Base-by-base conservation (phyloP, 1,140 invertebrate species). In the Neodiprion pinetum region DNA sequence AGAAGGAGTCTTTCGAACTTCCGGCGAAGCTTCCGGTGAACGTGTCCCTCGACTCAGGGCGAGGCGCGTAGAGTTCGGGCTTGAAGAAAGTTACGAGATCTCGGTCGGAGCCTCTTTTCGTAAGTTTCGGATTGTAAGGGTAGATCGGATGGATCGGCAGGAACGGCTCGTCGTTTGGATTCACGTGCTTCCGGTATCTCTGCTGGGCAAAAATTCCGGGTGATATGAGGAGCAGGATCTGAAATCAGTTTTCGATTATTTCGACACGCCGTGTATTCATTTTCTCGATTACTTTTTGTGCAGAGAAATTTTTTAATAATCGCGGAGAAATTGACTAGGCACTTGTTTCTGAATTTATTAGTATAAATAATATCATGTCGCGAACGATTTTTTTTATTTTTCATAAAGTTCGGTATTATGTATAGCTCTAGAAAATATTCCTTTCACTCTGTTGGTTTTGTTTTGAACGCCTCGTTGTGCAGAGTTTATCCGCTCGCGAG, bases 91-190 rank as follows among this genome's bases (percentile, higher is more conserved):
- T 72, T 0, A 77, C 14, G 1, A 66, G n/a, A 40, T 87, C 79
- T 12, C 73, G 76, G 7, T 87, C 85, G 5, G 78, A 71, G 11
- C 83, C 86, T 1, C 87, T 80, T 74, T 88, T 88, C 61, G 85
- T 83, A 72, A 88, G 67, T 53, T 88, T 88, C 1, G 84, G 84
- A 77, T 76, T 87, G 76, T 88, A 87, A 0, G 87, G 85, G 71
- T 85, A 88, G 14, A 82, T 72, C 2, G 87, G 85, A 73, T 83
- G 82, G 75, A 88, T 88, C 17, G 87, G 87, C n/a, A 88, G 75
- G 67, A 88, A 88, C 7, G 87, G 87, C 28, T 88, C 84, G 49
- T 87, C 80, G 66, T 87, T 88, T 0, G 83, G 80, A 68, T 85
- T 83, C 75, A 75, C 9, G 14, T 14, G 77, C 8, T 48, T 17